These are phyloP conservation scores for Cryptocephalus moraei DNA, from an alignment of 2,888 invertebrate genomes.

Conservation along the genomic window DNA sequence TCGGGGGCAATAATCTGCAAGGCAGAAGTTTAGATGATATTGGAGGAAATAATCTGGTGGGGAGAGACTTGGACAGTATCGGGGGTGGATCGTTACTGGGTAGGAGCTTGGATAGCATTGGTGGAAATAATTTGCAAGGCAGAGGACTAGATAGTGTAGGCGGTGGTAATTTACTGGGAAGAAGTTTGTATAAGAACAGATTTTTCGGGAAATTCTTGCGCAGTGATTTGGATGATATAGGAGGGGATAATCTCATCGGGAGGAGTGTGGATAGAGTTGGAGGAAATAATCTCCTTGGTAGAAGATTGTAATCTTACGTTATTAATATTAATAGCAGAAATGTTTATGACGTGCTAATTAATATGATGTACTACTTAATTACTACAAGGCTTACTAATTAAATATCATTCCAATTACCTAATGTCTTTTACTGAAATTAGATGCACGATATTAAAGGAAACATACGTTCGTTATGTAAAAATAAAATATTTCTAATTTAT, in stretches of 20 bases:
- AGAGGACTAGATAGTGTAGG: conserved; percentile 1
- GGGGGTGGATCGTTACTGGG: conserved; percentile 2
- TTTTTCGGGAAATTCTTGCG: not conserved
- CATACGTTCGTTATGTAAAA: too few species aligned
- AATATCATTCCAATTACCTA: not conserved
- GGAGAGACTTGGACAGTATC: conserved; percentile 1
- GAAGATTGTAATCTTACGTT: not conserved
- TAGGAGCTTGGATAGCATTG: conserved; percentile 4
- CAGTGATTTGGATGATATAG: not conserved
- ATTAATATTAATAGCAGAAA: too few species aligned
- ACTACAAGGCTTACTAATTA: not conserved
- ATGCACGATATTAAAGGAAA: too few species aligned
- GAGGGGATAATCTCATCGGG: not conserved
- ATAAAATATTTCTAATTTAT: too few species aligned
- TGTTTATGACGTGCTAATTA: too few species aligned
- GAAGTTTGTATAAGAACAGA: not conserved
- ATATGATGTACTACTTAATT: not conserved
- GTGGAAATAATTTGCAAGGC: not conserved
- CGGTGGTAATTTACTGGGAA: not conserved
- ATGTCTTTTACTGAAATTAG: not conserved
- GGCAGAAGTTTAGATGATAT: conserved; percentile 2
- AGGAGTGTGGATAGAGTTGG: not conserved
- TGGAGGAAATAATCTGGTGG: conserved; percentile 1
- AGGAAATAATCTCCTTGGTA: not conserved
- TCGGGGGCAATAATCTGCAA: not conserved